Conservation (phyloP, 2,888 invertebrate genomes). For the Bellardia bayeri region DNA sequence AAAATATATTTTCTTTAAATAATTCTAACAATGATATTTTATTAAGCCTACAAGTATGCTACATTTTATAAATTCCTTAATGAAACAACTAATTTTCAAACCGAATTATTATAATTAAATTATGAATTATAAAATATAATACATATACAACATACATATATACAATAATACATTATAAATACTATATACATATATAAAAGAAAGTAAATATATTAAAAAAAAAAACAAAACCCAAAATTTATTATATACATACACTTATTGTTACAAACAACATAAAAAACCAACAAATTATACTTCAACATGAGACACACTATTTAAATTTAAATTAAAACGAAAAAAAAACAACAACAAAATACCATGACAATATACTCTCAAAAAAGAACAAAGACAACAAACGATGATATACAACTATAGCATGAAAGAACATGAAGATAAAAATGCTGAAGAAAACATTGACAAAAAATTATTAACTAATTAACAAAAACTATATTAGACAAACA, state of each 20-base stretch:
- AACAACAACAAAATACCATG: constrained; percentile 62
- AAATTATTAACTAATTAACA: constrained; percentile 5
- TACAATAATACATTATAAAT: constrained; percentile 15
- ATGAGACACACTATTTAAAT: constrained; percentile 70
- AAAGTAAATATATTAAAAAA: constrained; percentile 6
- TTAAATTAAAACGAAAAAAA: constrained; percentile 48
- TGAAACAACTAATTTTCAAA: not conserved
- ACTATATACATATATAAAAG: not conserved
- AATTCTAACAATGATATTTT: not conserved
- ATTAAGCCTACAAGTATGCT: constrained; percentile 40
- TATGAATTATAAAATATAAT: not conserved
- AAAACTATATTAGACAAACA: not conserved
- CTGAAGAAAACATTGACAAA: constrained; percentile 19
- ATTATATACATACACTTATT: constrained; percentile 37
- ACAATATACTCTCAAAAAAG: constrained; percentile 66
- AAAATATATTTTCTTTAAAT: not conserved
- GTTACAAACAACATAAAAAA: constrained; percentile 32
- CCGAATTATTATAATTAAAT: not conserved
- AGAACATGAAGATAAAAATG: constrained; percentile 17
- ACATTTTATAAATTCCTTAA: constrained; percentile 29
- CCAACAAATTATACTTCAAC: constrained; percentile 65
- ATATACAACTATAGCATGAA: constrained; percentile 8
- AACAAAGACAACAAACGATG: constrained; percentile 38
- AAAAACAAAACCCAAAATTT: constrained; percentile 17
- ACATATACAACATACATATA: constrained; percentile 6